These are phyloP conservation scores for Machaerirhynchus nigripectus DNA, from an alignment of 2,113 vertebrate species.

Conservation along the genomic window DNA sequence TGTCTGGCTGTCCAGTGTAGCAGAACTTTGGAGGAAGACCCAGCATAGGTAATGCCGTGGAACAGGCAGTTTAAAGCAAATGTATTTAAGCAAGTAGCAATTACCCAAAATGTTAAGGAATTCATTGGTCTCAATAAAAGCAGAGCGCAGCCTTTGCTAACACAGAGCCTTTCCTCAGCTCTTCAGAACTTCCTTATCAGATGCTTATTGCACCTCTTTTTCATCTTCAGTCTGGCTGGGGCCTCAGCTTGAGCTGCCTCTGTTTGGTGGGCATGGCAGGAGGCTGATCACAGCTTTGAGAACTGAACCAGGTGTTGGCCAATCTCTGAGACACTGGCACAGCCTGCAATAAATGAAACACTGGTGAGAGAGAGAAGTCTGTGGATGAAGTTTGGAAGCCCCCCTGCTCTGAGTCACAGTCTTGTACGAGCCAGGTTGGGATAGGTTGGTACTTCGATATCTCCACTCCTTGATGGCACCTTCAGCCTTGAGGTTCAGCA, in stretches of 20 bases:
- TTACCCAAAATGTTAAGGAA: neutral
- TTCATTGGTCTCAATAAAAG: neutral
- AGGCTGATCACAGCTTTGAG: constrained; percentile 24
- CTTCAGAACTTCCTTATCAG: neutral
- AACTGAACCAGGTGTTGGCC: constrained; percentile 24
- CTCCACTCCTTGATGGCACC: neutral
- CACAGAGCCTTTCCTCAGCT: neutral
- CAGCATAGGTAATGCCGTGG: neutral
- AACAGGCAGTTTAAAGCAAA: neutral
- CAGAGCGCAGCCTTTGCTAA: neutral
- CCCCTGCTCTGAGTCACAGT: neutral
- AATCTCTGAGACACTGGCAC: neutral
- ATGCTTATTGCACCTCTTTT: neutral
- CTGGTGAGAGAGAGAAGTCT: neutral
- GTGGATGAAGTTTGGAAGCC: neutral
- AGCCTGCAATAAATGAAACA: constrained; percentile 16
- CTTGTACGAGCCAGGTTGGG: neutral
- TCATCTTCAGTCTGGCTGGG: neutral
- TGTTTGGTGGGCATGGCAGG: neutral
- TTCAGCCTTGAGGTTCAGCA: neutral
- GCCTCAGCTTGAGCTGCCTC: neutral
- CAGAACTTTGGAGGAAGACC: neutral
- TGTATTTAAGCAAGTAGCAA: neutral
- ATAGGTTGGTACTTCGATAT: neutral
- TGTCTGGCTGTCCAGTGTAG: neutral